phyloP scores from a whole-genome alignment of 35 echinoderm and acorn worm genomes.

The Holothuria glaberrima region DNA sequence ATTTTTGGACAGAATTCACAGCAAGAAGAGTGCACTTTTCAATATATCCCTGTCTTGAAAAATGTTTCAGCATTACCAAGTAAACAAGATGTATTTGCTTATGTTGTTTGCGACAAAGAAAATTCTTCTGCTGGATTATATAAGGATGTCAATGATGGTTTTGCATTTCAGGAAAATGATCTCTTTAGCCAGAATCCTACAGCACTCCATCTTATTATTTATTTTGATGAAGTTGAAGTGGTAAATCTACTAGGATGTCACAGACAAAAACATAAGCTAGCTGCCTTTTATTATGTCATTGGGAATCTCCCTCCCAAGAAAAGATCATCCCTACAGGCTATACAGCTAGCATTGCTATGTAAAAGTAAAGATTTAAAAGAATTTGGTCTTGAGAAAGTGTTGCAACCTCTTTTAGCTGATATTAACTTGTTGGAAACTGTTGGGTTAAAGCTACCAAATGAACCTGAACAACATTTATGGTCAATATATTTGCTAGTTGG shows the following conservation, averaged over 20 bases:
- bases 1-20: background rate
- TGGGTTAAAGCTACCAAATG: conserved; percentile 13
- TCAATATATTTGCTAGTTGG: conserved; percentile 38
- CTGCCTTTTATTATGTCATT: conserved; percentile 54
- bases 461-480: conserved; percentile 14
- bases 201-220: conserved; percentile 1
- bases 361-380: conserved; percentile 33
- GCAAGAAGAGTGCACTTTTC: background rate
- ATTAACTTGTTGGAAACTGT: conserved; percentile 11
- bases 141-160: conserved; percentile 18
- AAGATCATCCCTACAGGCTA: background rate
- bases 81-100: conserved; percentile 4
- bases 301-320: conserved; percentile 7
- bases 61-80: conserved; percentile 1
- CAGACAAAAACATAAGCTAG: conserved; percentile 39
- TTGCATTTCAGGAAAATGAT: conserved; percentile 6
- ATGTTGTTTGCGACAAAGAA: conserved; percentile 24
- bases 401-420: conserved; percentile 32
- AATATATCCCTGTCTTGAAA: conserved; percentile 31
- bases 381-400: background rate
- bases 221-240: conserved; percentile 34
- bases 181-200: background rate
- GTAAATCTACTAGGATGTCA: conserved; percentile 8
- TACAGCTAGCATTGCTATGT: conserved; percentile 5
- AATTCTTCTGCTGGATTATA: background rate